A percentile compares a stretch with the other conserved stretches of the same genome.
Conservation (phyloP, 2,113 vertebrate species). For the Crotalus viridis region DNA sequence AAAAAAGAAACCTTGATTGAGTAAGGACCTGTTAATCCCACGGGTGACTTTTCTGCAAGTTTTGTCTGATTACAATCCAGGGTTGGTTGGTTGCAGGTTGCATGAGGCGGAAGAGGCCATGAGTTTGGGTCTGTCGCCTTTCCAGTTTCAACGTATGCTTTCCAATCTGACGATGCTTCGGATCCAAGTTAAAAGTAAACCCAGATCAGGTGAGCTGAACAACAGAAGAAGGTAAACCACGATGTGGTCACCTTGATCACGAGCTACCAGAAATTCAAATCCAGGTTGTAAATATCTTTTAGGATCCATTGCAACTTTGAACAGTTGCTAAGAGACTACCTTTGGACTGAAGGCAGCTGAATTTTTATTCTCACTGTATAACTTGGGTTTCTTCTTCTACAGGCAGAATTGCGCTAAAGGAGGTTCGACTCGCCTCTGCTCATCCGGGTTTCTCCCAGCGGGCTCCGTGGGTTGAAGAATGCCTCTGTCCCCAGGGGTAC, state of each 20-base stretch:
- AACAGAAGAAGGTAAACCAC: neutral
- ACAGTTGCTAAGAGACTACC: too few species aligned
- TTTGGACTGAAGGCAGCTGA: too few species aligned
- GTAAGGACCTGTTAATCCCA: too few species aligned
- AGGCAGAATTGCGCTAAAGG: slow-evolving; percentile 77
- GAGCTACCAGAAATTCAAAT: too few species aligned
- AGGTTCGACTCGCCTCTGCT: slow-evolving; percentile 79
- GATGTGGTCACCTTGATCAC: too few species aligned
- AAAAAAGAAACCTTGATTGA: neutral
- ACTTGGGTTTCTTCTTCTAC: rapidly evolving
- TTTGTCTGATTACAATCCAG: neutral
- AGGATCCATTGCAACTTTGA: too few species aligned
- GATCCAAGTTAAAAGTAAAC: slow-evolving; percentile 64
- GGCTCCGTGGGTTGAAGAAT: slow-evolving; percentile 86
- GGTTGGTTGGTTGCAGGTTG: slow-evolving; percentile 66
- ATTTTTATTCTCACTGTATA: too few species aligned
- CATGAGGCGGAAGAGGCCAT: slow-evolving; percentile 73
- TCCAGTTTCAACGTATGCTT: slow-evolving; percentile 83
- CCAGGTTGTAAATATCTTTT: too few species aligned
- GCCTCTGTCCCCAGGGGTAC: slow-evolving; percentile 81
- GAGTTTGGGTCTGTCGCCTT: slow-evolving; percentile 61
- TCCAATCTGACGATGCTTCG: slow-evolving; percentile 78
- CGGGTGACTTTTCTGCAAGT: neutral
- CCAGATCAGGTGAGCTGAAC: slow-evolving; percentile 71
- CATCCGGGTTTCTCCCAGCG: neutral